Percentiles rank a stretch among this genome's conserved stretches.
Evolutionary conservation across 2,888 invertebrate species (phyloP).

Genomic region (Sipha maydis): DNA sequence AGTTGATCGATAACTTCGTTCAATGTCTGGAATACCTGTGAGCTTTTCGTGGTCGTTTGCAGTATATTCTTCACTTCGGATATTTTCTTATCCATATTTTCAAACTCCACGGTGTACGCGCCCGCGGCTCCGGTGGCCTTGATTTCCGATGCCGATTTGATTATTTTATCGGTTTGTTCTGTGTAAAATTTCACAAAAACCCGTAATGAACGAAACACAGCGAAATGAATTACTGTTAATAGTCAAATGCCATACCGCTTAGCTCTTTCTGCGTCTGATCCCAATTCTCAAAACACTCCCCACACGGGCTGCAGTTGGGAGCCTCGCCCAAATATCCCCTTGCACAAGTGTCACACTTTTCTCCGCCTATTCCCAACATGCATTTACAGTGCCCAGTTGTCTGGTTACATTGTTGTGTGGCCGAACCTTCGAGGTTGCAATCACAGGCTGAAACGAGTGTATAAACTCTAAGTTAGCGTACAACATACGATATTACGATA

Average conservation of each 20-base stretch:
- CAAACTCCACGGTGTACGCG: conserved; percentile 95
- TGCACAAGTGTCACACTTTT: conserved; percentile 91
- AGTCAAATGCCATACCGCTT: conserved; percentile 68
- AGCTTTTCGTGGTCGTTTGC: conserved; percentile 79
- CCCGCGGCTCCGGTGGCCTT: conserved; percentile 96
- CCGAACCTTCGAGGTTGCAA: conserved; percentile 87
- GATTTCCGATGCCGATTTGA: conserved; percentile 89
- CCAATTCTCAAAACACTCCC: conserved; percentile 99
- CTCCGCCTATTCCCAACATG: conserved; percentile 91
- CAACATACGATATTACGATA: background rate
- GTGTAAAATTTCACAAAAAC: background rate
- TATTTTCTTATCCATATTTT: conserved; percentile 87
- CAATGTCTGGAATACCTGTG: conserved; percentile 68
- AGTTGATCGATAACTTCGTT: conserved; percentile 69
- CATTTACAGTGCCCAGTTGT: conserved; percentile 93
- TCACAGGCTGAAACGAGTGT: conserved; percentile 77
- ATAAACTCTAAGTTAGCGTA: background rate
- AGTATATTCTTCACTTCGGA: conserved; percentile 82
- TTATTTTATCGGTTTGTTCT: conserved; percentile 82
- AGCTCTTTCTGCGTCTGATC: conserved; percentile 83
- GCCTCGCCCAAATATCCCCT: conserved; percentile 92
- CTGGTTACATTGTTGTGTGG: conserved; percentile 88
- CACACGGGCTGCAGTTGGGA: conserved; percentile 92
- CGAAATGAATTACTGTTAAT: background rate
- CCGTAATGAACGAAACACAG: background rate